Base-by-base conservation (phyloP, 2,113 vertebrate species). In the Henicopernis longicauda region DNA sequence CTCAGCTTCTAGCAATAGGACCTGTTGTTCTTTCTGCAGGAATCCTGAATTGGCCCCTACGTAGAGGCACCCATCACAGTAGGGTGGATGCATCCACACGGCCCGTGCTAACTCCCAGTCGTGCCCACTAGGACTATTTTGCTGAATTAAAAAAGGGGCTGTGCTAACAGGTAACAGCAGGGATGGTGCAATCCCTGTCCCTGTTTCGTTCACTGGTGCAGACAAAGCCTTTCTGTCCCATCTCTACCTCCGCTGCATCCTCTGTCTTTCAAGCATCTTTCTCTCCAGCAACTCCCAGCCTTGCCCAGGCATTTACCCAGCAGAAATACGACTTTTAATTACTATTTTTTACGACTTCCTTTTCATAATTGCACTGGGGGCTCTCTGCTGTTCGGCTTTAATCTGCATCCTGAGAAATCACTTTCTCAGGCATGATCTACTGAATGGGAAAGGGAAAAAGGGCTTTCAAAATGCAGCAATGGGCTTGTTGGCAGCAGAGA, bases 251-350 rank as follows among this genome's bases (percentile, higher is more conserved):
- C 1, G 2, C 81, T 69, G 21, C 58, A 66, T 55, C 85, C 62
- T 86, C 89, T 27, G 0, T 14, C n/a, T 89, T 73, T 70, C 76
- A 86, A 67, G 79, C 89, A 66, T 83, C 89, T 81, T 86, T 36
- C 36, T 83, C 45, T 84, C 57, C 70, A 84, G 3, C 66, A 49
- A 0, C 65, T 96, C 93, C 86, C 82, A 89, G 89, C 50, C 59
- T 73, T 78, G 69, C 89, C 89, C 77, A 83, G 79, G 71, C 90
- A 42, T 86, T 96, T 96, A 84, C 82, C 95, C 69, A 72, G 80
- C 80, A 97, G 95, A 97, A 95, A 95, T 89, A 96, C 0, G 72
- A 87, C 95, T 96, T 97, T 96, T 96, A 97, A 97, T 96, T 96
- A 94, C 96, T 87, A 50, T 70, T 95, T 97, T 97, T 96, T 96